Conservation (phyloP, 1,140 invertebrate genomes). For the Ectropis grisescens region DNA sequence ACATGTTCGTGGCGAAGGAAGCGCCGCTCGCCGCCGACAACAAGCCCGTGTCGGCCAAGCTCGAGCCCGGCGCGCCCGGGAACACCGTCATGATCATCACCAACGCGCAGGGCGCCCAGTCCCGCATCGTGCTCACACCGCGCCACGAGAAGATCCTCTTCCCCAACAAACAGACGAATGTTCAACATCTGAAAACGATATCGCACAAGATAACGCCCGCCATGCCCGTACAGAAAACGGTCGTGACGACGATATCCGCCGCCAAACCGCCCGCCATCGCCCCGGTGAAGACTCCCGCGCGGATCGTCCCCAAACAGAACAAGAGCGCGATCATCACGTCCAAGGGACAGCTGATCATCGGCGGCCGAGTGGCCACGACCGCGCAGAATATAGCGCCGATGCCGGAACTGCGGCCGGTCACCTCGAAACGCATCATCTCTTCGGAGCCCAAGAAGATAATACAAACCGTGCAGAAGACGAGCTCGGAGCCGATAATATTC, state of each 20-base stretch:
- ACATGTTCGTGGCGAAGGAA: conserved; percentile 46
- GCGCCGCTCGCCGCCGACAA: conserved; percentile 25
- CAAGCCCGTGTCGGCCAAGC: conserved; percentile 65
- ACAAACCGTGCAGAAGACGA: conserved; percentile 41
- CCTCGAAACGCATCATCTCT: conserved; percentile 37
- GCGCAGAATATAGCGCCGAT: conserved; percentile 64
- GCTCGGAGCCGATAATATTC: conserved; percentile 49
- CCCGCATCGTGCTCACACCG: conserved; percentile 69
- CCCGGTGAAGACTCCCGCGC: conserved; percentile 32
- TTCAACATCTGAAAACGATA: conserved; percentile 59
- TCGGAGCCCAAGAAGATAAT: conserved; percentile 46
- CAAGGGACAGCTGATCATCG: conserved; percentile 68
- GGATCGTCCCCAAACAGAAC: conserved; percentile 55
- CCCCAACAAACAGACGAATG: conserved; percentile 60
- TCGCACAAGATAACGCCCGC: conserved; percentile 40
- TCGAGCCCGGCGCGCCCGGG: conserved; percentile 34
- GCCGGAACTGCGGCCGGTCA: conserved; percentile 44
- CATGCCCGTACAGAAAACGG: conserved; percentile 26
- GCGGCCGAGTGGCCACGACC: conserved; percentile 38
- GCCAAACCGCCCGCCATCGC: neutral
- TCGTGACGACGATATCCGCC: conserved; percentile 14
- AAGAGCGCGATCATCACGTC: conserved; percentile 64
- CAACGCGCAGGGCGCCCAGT: conserved; percentile 71
- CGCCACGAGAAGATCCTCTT: conserved; percentile 72
- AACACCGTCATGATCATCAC: conserved; percentile 74